These are phyloP conservation scores for Yponomeuta malinellus DNA, from an alignment of 2,888 invertebrate genomes.

Conservation along the genomic window DNA sequence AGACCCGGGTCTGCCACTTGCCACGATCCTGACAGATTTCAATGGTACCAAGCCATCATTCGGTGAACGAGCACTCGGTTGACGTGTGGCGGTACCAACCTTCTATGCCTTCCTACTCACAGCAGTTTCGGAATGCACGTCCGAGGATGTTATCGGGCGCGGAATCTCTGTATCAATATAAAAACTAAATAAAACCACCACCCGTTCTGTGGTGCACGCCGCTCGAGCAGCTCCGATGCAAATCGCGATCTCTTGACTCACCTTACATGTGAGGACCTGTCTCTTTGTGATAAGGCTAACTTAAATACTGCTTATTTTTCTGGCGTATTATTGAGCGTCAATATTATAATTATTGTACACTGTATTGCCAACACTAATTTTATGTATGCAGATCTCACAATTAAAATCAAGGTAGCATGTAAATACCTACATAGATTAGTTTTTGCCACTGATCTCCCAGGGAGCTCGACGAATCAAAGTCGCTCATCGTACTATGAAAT, in stretches of 20 bases:
- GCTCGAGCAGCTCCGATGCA: conserved; percentile 19
- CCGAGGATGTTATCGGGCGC: conserved; percentile 39
- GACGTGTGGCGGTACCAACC: neutral
- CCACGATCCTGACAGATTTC: too few species aligned
- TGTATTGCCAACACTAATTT: too few species aligned
- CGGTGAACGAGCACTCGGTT: neutral
- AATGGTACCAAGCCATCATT: too few species aligned
- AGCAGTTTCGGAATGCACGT: conserved; percentile 43
- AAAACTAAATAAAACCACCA: conserved; percentile 31
- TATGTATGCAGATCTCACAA: too few species aligned
- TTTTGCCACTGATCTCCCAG: too few species aligned
- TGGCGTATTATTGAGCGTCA: neutral
- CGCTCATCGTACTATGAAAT: too few species aligned
- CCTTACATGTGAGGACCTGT: conserved; percentile 9
- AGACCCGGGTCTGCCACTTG: too few species aligned
- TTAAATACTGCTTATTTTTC: neutral
- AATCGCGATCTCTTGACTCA: conserved; percentile 11
- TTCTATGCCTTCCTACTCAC: neutral
- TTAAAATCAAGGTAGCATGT: too few species aligned
- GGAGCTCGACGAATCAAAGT: too few species aligned
- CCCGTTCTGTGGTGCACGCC: conserved; percentile 35
- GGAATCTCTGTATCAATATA: conserved; percentile 41
- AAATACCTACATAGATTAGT: too few species aligned
- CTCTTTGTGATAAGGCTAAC: neutral
- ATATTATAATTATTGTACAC: neutral